A percentile compares a stretch with the other conserved stretches of the same genome.
Conservation (phyloP, 2,888 invertebrate genomes). For the Caenorhabditis sp. region DNA sequence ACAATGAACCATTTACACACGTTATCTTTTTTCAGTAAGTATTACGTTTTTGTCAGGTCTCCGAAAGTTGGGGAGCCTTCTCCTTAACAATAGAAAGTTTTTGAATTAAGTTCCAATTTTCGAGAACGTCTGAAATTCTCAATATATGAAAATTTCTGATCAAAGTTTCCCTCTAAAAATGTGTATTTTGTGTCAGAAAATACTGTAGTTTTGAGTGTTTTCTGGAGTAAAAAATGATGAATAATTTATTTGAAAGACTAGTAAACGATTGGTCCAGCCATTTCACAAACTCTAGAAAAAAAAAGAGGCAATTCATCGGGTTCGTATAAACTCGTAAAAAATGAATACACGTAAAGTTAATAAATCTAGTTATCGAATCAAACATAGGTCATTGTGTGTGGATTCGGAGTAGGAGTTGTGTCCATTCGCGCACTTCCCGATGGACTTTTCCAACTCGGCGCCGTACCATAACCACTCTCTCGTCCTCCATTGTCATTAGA, state of each 20-base stretch:
- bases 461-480: slow-evolving; percentile 58
- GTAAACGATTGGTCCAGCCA: slow-evolving; percentile 3
- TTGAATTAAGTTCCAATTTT: too few species aligned
- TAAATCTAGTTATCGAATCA: slow-evolving; percentile 4
- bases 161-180: too few species aligned
- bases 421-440: slow-evolving; percentile 40
- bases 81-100: too few species aligned
- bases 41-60: too few species aligned
- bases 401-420: not conserved
- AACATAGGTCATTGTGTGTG: slow-evolving; percentile 54
- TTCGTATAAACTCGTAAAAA: slow-evolving; percentile 17
- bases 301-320: slow-evolving; percentile 31
- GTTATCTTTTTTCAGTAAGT: slow-evolving; percentile 15
- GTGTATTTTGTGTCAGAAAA: too few species aligned
- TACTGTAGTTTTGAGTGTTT: too few species aligned
- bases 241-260: slow-evolving; percentile 3
- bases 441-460: slow-evolving; percentile 56
- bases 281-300: slow-evolving; percentile 11
- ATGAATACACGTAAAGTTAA: slow-evolving; percentile 5
- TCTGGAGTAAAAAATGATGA: too few species aligned
- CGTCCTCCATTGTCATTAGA: slow-evolving; percentile 34
- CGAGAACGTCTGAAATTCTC: too few species aligned
- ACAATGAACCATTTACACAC: slow-evolving; percentile 39
- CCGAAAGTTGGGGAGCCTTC: too few species aligned
- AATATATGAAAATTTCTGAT: too few species aligned